Conservation (phyloP, 2,113 vertebrate species). For the Ictidomys tridecemlineatus region DNA sequence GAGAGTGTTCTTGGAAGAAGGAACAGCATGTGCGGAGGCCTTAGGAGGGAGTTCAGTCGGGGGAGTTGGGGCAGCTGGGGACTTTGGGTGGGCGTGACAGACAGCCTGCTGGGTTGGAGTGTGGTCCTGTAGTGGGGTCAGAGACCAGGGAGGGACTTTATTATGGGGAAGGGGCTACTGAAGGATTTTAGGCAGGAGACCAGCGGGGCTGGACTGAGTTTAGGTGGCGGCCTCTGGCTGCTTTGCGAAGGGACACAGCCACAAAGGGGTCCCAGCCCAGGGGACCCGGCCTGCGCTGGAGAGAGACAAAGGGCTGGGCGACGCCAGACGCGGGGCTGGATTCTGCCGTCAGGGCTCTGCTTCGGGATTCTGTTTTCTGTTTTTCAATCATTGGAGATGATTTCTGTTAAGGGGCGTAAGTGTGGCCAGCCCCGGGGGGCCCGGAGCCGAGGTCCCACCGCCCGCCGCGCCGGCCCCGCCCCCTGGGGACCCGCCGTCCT, state of each 20-base stretch:
- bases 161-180: accelerated
- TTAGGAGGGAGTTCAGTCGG: neutral
- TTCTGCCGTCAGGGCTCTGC: neutral
- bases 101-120: neutral
- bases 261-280: neutral
- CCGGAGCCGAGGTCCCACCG: too few species aligned
- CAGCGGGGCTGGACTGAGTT: accelerated
- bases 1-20: conserved; percentile 39
- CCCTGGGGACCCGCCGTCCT: accelerated
- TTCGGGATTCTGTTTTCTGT: neutral
- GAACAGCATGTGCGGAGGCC: neutral
- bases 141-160: neutral
- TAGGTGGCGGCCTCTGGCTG: neutral
- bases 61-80: neutral
- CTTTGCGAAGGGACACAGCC: neutral
- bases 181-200: neutral
- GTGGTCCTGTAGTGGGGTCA: neutral
- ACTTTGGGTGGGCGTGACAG: neutral
- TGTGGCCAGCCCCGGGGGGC: neutral
- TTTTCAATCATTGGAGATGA: neutral
- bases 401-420: neutral
- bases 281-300: neutral
- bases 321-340: neutral
- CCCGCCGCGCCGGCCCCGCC: neutral
- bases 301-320: neutral